Base-by-base conservation (phyloP, 2,888 invertebrate species). In the Lacanobia wlatinum region DNA sequence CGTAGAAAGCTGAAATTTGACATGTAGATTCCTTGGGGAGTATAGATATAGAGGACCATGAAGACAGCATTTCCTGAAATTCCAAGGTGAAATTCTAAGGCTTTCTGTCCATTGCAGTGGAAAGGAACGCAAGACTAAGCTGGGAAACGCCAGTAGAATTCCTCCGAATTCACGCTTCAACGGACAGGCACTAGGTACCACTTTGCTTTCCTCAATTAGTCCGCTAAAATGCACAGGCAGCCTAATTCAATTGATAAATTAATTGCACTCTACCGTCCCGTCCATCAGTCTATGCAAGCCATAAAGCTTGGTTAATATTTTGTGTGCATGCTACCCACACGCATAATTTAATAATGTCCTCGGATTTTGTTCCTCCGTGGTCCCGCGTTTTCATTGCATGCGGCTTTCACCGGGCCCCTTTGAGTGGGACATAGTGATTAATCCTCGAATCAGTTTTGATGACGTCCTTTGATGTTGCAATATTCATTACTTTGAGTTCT, bases 361-460 rank as follows among this genome's bases (percentile, higher is more conserved):
- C 10, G 7, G 9, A n/a, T 59, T 56, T 9, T 3, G 14, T 21
- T 6, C 7, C 14, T 62, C 9, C 18, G 10, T 34, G 43, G n/a
- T 12, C 5, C 8, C 38, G 40, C 40, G 14, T 43, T 14, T 16
- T 43, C 14, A n/a, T 10, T 50, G 65, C 38, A 16, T 4, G 10
- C 9, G 7, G 38, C 38, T 67, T 63, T 48, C 9, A 53, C 0
- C 6, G 28, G 28, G 28, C 12, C 12, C 28, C 12, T n/a, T 12
- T 16, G 18, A 0, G 0, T 18, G 18, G 3, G 18, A 14, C 4
- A 7, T 14, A 3, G 10, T 34, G 8, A 16, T 28, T 21, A 28
- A 43, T 16, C 21, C 16, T 8, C 10, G 28, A 34, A 68, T 18
- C 28, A 18, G 43, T 67, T 69, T 53, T 67, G 14, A 67, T 69